Conservation (phyloP, 1,140 invertebrate species). For the Drosophila parvula region DNA sequence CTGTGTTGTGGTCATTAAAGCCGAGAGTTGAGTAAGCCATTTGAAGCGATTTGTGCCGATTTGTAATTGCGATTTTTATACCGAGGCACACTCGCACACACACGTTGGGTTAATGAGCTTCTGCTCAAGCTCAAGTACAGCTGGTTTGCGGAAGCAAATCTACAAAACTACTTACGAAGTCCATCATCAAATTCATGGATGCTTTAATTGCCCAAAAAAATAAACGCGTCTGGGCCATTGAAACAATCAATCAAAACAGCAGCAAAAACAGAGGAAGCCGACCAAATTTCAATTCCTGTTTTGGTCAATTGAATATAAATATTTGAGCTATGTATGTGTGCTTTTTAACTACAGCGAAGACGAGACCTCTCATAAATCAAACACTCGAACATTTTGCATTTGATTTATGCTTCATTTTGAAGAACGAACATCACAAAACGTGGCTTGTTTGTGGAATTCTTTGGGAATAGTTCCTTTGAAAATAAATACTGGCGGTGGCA, state of each 20-base stretch:
- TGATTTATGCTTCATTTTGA: constrained; percentile 30
- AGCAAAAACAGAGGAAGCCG: constrained; percentile 21
- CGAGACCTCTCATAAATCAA: constrained; percentile 35
- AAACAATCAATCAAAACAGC: constrained; percentile 51
- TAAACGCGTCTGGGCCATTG: constrained; percentile 11
- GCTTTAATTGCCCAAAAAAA: constrained; percentile 45
- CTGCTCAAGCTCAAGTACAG: constrained; percentile 56
- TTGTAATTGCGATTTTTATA: constrained; percentile 38
- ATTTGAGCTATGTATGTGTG: constrained; percentile 20
- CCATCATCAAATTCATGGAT: constrained; percentile 44
- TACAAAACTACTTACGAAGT: constrained; percentile 41
- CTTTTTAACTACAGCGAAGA: constrained; percentile 9
- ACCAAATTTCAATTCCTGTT: constrained; percentile 48
- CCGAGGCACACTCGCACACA: constrained; percentile 16
- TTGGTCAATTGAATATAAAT: constrained; percentile 49
- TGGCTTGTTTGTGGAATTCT: constrained; percentile 29
- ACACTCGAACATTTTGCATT: constrained; percentile 31
- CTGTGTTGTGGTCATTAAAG: constrained; percentile 16
- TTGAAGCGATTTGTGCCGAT: constrained; percentile 39
- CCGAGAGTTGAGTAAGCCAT: constrained; percentile 26
- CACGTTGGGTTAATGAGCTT: constrained; percentile 28
- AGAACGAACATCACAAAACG: constrained; percentile 20
- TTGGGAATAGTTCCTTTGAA: constrained; percentile 6
- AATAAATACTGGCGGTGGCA: constrained; percentile 6
- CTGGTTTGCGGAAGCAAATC: constrained; percentile 49